Evolutionary conservation across 2,797 vertebrate species (phyloP), one percentile per base, ranked within the genome.

Genomic region (Danio kyathit): DNA sequence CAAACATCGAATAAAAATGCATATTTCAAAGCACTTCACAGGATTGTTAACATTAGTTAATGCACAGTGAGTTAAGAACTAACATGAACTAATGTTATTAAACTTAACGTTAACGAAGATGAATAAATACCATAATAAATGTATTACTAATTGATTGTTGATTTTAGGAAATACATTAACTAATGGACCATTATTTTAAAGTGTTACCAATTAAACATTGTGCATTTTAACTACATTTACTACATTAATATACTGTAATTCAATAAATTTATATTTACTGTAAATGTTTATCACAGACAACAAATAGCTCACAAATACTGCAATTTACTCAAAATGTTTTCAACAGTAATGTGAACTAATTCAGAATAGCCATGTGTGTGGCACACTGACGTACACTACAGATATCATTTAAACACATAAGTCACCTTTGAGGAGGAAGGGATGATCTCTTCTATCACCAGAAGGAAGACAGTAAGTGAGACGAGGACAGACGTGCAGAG

Each of bases 381-480:
- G 38, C 38, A 16, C n/a, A 43, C 4, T 41, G 49, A 54, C 5
- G 17, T 52, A 54, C 8, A 71, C 14, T n/a, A 43, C 8, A 71
- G 14, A 54, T 38, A 12, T 54, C 1, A 57, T 57, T 57, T 12
- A 52, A 51, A 38, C 19, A 43, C 14, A 44, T 56, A 72, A 56
- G 29, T 59, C 12, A 86, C 85, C 86, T 95, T 95, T 0, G 95
- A 95, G 46, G 95, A 95, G 29, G 95, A 95, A 0, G 94, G 95
- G 76, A 95, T 95, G 82, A 95, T 95, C 87, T 95, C 95, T 82
- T 95, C 94, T 12, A 95, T 95, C 79, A 95, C 94, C 82, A 95
- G 86, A 41, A 95, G 93, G 86, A 95, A 95, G 77, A 95, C 94
- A 0, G 95, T 95, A 72, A 95, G 94, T 0, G 95, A 95, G 81